A percentile compares a stretch with the other conserved stretches of the same genome.
These are phyloP conservation scores for Aulostomus chinensis DNA, from an alignment of 2,797 vertebrate species.

Conservation along the genomic window DNA sequence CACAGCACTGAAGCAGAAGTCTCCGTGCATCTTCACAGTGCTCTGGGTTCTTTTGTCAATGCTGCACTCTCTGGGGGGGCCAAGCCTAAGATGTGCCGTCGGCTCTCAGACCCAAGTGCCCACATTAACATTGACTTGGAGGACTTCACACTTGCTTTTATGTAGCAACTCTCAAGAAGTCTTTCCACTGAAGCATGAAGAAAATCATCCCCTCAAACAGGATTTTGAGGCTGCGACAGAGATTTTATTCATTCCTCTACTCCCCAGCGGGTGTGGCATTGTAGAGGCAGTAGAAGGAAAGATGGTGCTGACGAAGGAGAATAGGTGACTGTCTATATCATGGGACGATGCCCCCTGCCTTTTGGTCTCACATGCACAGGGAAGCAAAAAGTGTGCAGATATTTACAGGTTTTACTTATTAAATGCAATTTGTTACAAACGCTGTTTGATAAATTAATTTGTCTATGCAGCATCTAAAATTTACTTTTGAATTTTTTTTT, in stretches of 20 bases:
- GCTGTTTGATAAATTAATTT: no score
- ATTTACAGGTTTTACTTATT: no score
- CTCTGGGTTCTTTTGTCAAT: slow-evolving; percentile 42
- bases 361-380: not conserved
- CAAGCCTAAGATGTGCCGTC: slow-evolving; percentile 15
- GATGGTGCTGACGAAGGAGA: slow-evolving; percentile 15
- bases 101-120: slow-evolving; percentile 36
- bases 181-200: slow-evolving; percentile 59
- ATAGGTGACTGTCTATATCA: slow-evolving; percentile 17
- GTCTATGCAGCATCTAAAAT: no score
- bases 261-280: slow-evolving; percentile 25
- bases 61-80: slow-evolving; percentile 37
- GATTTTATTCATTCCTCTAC: slow-evolving; percentile 31
- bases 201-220: slow-evolving; percentile 56
- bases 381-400: no score
- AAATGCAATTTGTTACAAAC: no score
- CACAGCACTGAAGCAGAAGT: slow-evolving; percentile 20
- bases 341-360: not conserved
- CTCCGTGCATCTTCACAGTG: slow-evolving; percentile 17
- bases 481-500: no score
- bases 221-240: slow-evolving; percentile 52
- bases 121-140: slow-evolving; percentile 49
- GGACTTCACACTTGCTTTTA: slow-evolving; percentile 50
- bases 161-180: slow-evolving; percentile 41
- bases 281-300: slow-evolving; percentile 12